Evolutionary conservation across 2,797 vertebrate genomes (phyloP).

Genomic region (Notamacropus eugenii): DNA sequence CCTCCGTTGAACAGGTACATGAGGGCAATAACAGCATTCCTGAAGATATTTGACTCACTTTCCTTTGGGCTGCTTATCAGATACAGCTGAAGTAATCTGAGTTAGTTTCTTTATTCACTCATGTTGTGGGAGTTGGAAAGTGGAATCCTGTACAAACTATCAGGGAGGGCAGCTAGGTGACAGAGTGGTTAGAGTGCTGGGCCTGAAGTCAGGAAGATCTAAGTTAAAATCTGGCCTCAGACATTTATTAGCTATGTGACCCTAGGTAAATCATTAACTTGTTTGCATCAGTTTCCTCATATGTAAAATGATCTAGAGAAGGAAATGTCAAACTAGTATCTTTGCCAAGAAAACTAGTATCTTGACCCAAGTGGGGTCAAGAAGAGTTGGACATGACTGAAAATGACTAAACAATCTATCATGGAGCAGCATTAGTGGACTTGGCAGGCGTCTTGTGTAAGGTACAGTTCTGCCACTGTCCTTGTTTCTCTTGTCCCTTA

Average conservation of each 20-base stretch:
- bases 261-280: neutral
- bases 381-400: too few relatives aligned
- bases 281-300: neutral
- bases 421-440: neutral
- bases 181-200: neutral
- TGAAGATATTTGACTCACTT: neutral
- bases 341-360: neutral
- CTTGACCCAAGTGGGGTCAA: neutral
- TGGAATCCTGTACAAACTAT: neutral
- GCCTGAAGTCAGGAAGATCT: neutral
- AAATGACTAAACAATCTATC: neutral
- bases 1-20: neutral
- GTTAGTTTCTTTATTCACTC: neutral
- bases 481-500: neutral
- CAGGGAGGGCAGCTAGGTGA: neutral
- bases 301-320: neutral
- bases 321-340: neutral
- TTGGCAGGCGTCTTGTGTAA: neutral
- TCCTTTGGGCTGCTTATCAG: neutral
- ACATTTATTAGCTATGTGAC: neutral
- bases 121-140: neutral
- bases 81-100: neutral
- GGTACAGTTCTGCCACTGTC: neutral
- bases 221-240: neutral
- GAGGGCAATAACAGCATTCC: neutral